A percentile compares a stretch with the other conserved stretches of the same genome.
phyloP scores from a whole-genome alignment of 2,797 vertebrate genomes.

The Neoniphon sammara region DNA sequence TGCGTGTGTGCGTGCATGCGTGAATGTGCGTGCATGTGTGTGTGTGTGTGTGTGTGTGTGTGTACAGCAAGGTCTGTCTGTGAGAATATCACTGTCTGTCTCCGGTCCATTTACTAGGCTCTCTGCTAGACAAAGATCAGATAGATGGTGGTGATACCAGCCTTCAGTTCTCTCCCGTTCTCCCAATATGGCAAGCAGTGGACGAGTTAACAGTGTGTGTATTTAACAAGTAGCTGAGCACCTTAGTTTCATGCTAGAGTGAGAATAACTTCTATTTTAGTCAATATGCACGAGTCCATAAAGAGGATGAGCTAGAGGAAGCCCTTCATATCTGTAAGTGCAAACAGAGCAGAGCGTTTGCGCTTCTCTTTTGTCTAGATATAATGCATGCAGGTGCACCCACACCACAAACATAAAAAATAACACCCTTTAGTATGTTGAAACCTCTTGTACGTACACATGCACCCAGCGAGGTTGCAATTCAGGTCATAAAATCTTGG shows the following conservation, averaged over 20 bases:
- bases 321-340: constrained; percentile 45
- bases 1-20: constrained; percentile 39
- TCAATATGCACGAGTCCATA: constrained; percentile 1
- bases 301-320: neutral
- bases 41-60: constrained; percentile 43
- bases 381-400: constrained; percentile 25
- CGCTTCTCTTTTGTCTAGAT: constrained; percentile 26
- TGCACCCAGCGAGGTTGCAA: neutral
- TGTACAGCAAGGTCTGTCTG: constrained; percentile 64
- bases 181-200: constrained; percentile 44
- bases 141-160: constrained; percentile 72
- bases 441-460: neutral
- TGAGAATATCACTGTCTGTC: constrained; percentile 76
- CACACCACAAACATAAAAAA: neutral
- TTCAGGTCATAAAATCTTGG: constrained; percentile 1
- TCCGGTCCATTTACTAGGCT: constrained; percentile 78
- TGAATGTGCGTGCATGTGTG: constrained; percentile 36
- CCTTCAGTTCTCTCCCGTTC: constrained; percentile 52
- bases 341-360: constrained; percentile 48
- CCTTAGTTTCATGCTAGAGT: constrained; percentile 47
- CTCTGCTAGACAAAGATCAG: constrained; percentile 77
- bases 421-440: too few species aligned
- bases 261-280: constrained; percentile 47
- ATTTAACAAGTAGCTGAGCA: constrained; percentile 64
- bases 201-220: constrained; percentile 57